Evolutionary conservation across 2,888 invertebrate genomes (phyloP).

Genomic region (Rhagonycha fulva): DNA sequence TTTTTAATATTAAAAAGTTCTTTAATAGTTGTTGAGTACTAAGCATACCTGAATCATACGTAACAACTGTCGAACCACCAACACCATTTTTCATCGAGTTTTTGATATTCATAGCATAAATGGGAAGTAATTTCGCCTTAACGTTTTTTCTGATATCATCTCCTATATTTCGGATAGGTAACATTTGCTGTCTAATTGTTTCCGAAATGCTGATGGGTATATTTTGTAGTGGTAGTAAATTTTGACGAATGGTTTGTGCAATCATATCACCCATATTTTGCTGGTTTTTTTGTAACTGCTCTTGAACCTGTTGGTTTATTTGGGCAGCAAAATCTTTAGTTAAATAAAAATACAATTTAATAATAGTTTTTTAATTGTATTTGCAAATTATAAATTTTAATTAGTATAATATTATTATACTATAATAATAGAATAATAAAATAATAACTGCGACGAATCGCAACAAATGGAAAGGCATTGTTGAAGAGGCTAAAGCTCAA

Average conservation of each 20-base stretch:
- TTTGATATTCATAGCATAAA: background rate
- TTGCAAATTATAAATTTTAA: too few species aligned
- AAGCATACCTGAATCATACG: background rate
- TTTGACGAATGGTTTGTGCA: background rate
- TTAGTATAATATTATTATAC: too few species aligned
- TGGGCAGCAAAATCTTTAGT: background rate
- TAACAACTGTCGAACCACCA: background rate
- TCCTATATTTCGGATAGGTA: background rate
- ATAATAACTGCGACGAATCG: too few species aligned
- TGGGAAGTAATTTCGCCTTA: background rate
- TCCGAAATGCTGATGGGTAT: background rate
- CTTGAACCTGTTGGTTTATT: background rate
- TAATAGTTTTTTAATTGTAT: too few species aligned
- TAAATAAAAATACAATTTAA: background rate
- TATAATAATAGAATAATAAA: too few species aligned
- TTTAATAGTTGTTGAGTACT: background rate
- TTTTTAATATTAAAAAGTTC: background rate
- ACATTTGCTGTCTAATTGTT: background rate
- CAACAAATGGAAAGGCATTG: too few species aligned
- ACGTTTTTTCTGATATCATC: background rate
- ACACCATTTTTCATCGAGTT: background rate
- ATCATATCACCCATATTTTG: background rate
- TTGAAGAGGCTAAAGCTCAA: too few species aligned
- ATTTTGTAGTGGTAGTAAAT: background rate
- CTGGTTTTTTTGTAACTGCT: background rate